Base-by-base conservation (phyloP, 2,113 vertebrate genomes). In the Rhea pennata region DNA sequence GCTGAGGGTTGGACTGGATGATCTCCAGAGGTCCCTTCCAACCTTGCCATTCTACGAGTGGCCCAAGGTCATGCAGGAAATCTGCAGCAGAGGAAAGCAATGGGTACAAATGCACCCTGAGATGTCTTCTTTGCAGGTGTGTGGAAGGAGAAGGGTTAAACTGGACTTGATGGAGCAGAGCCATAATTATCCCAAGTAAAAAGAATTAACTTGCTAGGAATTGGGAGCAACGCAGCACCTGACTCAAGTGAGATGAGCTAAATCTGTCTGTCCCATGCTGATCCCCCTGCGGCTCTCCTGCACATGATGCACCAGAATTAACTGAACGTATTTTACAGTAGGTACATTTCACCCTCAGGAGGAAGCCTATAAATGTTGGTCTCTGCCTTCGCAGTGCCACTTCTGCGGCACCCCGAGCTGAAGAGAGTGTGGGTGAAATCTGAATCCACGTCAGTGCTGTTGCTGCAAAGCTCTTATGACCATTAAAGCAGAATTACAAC, bases 351-450 rank as follows among this genome's bases (percentile, higher is more conserved):
- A 95, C 80, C 84, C 94, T 95, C 90, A 2, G 0, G 79, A 84
- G 96, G 94, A 96, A 96, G 96, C 78, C 88, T 86, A 94, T 97
- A 96, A 96, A 96, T 88, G 96, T 89, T 96, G 87, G 81, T 87
- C 95, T 92, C 29, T 59, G 56, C 56, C 29, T 59, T 33, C 61
- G 1, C 0, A 36, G 74, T 0, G 0, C 84, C 50, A 13, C 53
- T 88, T 70, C 88, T 84, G 77, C 67, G 59, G 83, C 39, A 61
- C 64, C 87, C 75, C 44, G 84, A 87, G 89, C 80, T 53, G 26
- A 12, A 75, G 89, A 84, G 53, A n/a, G 53, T 84, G 54, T 91
- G 71, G 48, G 75, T 91, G 67, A 72, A 73, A 93, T 87, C 69
- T 85, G 75, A 76, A 95, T 78, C 91, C 74, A 76, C 88, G 92